A percentile compares a stretch with the other conserved stretches of the same genome.
phyloP scores from a whole-genome alignment of 1,140 invertebrate species.

The Drosophila setifemur region DNA sequence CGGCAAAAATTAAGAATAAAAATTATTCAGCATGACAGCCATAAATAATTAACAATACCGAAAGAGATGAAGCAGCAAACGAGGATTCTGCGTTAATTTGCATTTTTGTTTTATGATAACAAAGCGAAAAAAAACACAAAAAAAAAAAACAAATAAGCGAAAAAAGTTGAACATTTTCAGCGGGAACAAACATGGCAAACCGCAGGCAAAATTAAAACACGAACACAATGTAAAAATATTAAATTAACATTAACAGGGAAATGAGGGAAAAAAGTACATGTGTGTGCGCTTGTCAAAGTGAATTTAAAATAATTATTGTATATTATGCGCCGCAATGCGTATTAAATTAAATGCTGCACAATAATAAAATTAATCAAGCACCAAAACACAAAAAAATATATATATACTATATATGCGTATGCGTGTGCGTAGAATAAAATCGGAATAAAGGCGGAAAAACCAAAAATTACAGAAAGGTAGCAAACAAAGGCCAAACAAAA shows the following conservation, averaged over 20 bases:
- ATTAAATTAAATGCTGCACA: slow-evolving; percentile 79
- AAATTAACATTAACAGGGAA: slow-evolving; percentile 76
- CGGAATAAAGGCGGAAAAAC: slow-evolving; percentile 15
- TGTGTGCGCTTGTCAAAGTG: slow-evolving; percentile 70
- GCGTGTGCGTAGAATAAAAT: background rate
- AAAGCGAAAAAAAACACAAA: slow-evolving; percentile 25
- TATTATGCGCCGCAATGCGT: slow-evolving; percentile 69
- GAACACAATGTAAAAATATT: slow-evolving; percentile 77
- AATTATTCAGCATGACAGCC: slow-evolving; percentile 50
- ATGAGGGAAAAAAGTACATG: slow-evolving; percentile 3
- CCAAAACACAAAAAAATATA: slow-evolving; percentile 29
- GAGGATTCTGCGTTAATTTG: slow-evolving; percentile 72
- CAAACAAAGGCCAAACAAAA: slow-evolving; percentile 24
- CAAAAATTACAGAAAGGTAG: slow-evolving; percentile 21
- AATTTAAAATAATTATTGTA: slow-evolving; percentile 81
- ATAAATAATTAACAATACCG: slow-evolving; percentile 75
- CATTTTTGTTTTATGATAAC: slow-evolving; percentile 75
- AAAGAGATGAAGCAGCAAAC: slow-evolving; percentile 48
- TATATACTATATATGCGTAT: background rate
- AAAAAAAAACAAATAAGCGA: slow-evolving; percentile 2
- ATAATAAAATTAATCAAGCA: slow-evolving; percentile 77
- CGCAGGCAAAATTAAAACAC: slow-evolving; percentile 73
- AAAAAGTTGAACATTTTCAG: slow-evolving; percentile 30
- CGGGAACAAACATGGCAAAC: slow-evolving; percentile 53
- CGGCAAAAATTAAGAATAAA: slow-evolving; percentile 19